Evolutionary conservation across 2,113 vertebrate genomes (phyloP), one percentile per base, ranked within the genome.

Genomic region (Scopus umbretta): DNA sequence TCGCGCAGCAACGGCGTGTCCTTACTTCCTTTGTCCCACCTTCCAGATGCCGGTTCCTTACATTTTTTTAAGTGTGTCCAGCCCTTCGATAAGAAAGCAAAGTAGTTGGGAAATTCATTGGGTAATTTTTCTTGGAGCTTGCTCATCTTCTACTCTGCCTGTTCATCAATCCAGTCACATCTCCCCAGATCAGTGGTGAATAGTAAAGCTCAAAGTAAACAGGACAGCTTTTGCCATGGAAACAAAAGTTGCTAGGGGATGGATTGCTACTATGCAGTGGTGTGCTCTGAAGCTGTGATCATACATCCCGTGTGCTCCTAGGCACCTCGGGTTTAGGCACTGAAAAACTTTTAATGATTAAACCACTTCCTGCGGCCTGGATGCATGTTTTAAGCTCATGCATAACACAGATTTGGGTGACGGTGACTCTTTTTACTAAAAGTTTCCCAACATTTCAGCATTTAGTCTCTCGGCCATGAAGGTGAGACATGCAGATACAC

Each of bases 211-310:
- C 58, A 90, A 89, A 93, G 90, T 88, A 96, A 94, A 94, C 92
- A 95, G 78, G 94, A 68, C 66, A 52, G 61, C 62, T 82, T 97
- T 92, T 93, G 52, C 81, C 63, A 96, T 96, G 96, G 96, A 93
- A 96, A 97, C 95, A 71, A 96, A 97, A 92, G 71, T 96, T 96
- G 95, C 96, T 95, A 95, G 86, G 94, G 97, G 91, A 94, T 94
- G 87, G 81, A 81, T 95, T 55, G 80, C 92, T 83, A 67, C 76
- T 94, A 50, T 4, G 55, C 84, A 82, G 87, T 83, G 94, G 91
- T 43, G 86, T 45, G 84, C 90, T 92, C 80, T 74, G 85, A 80
- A 84, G 86, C 95, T 89, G 89, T 76, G 93, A 75, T 78, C 75
- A 10, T 87, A 36, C 58, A 74, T 72, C 96, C 82, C 90, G 40